A percentile compares a stretch with the other conserved stretches of the same genome.
phyloP scores from a whole-genome alignment of 2,797 vertebrate species.

The Heterohyrax brucei region DNA sequence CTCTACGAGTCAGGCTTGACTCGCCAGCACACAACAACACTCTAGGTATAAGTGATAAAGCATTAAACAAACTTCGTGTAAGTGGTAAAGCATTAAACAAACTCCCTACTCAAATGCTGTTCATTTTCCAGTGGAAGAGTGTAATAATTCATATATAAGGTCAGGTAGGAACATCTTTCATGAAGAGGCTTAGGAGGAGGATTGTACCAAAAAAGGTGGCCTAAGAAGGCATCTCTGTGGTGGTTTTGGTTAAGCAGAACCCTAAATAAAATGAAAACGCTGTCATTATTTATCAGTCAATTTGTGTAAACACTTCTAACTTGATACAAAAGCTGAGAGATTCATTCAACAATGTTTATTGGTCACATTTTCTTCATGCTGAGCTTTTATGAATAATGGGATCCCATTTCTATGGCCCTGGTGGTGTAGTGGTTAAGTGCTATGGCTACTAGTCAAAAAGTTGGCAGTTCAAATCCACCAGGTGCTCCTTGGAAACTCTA shows the following conservation, averaged over 20 bases:
- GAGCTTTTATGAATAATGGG: neutral
- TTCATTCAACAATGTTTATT: neutral
- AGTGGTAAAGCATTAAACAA: neutral
- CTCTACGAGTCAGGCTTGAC: too few species aligned
- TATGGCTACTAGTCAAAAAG: too few species aligned
- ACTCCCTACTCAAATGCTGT: neutral
- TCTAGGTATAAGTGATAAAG: neutral
- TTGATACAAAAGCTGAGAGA: neutral
- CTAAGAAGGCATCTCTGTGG: neutral
- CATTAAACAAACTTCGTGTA: neutral
- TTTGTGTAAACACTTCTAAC: neutral
- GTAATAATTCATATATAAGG: neutral
- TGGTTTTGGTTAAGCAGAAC: neutral
- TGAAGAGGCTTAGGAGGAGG: neutral
- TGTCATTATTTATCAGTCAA: neutral
- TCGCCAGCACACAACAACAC: too few species aligned
- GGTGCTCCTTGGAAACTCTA: too few species aligned
- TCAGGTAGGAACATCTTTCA: neutral
- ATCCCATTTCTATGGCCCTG: neutral
- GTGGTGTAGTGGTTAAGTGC: too few species aligned
- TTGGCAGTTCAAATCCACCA: too few species aligned
- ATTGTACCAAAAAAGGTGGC: neutral
- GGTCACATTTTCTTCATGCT: neutral
- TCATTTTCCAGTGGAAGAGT: neutral
- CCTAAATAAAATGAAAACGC: neutral